phyloP scores from a whole-genome alignment of 2,888 invertebrate genomes.

The Eueremaeus valkanovi region DNA sequence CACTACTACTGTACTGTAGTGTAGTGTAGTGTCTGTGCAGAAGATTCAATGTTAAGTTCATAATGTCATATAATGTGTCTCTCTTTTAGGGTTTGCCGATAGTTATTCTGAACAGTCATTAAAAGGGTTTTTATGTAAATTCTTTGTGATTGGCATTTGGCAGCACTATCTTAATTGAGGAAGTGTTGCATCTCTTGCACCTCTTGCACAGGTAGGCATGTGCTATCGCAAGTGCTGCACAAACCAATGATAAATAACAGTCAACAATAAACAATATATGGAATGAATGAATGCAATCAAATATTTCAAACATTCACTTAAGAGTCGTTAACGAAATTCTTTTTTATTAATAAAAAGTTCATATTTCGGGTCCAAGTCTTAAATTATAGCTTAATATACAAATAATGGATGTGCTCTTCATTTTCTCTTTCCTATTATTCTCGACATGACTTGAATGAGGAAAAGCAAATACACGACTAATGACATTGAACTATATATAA shows the following conservation, averaged over 20 bases:
- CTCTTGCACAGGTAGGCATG: not conserved
- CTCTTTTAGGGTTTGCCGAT: conserved; percentile 3
- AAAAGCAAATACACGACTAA: not conserved
- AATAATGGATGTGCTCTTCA: not conserved
- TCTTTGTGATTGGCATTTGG: conserved; percentile 8
- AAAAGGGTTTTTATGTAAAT: conserved; percentile 11
- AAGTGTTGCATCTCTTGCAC: not conserved
- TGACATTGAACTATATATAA: not conserved
- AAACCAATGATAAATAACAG: not conserved
- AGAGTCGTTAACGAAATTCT: too few species aligned
- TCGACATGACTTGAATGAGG: not conserved
- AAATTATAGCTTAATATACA: too few species aligned
- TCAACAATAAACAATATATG: not conserved
- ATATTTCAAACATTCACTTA: not conserved
- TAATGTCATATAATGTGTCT: not conserved
- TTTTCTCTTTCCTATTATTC: not conserved
- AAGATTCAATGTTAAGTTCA: too few species aligned
- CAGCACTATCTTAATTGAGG: conserved; percentile 4
- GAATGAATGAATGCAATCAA: not conserved
- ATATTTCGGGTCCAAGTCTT: too few species aligned
- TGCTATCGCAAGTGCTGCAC: not conserved
- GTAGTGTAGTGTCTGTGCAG: not conserved
- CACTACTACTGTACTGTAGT: not conserved
- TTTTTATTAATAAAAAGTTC: too few species aligned
- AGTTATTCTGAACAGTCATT: conserved; percentile 6